Percentiles rank a stretch among this genome's conserved stretches.
Evolutionary conservation across 2,888 invertebrate genomes (phyloP).

Genomic region (Tolmerus cingulatus): DNA sequence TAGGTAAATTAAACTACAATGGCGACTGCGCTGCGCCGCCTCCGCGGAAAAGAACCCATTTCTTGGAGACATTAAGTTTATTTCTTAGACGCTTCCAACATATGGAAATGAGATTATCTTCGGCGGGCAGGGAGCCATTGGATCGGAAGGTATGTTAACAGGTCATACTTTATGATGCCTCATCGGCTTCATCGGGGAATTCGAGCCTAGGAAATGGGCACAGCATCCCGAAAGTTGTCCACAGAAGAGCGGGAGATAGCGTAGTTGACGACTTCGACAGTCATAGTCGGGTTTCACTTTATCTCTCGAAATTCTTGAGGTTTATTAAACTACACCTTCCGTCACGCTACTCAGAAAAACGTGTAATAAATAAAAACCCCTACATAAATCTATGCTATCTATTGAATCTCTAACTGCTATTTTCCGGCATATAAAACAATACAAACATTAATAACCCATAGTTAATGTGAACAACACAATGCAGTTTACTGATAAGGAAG

Average conservation of each 20-base stretch:
- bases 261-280: background rate
- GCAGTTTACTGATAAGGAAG: background rate
- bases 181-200: background rate
- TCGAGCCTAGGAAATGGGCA: background rate
- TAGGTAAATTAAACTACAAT: background rate
- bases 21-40: background rate
- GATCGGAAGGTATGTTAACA: background rate
- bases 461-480: background rate
- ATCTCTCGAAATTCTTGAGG: background rate
- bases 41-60: constrained; percentile 10
- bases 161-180: background rate
- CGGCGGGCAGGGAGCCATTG: constrained; percentile 6
- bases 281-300: background rate
- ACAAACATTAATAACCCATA: too few relatives aligned
- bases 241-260: background rate
- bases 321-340: background rate
- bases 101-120: constrained; percentile 18
- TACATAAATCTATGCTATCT: background rate
- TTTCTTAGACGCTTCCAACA: background rate
- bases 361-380: background rate
- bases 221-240: background rate
- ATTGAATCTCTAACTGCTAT: background rate
- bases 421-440: background rate
- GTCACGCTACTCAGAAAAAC: background rate
- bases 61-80: constrained; percentile 14